These are phyloP conservation scores for Drosophila chauvacae DNA, from an alignment of 1,140 invertebrate species.

Conservation along the genomic window DNA sequence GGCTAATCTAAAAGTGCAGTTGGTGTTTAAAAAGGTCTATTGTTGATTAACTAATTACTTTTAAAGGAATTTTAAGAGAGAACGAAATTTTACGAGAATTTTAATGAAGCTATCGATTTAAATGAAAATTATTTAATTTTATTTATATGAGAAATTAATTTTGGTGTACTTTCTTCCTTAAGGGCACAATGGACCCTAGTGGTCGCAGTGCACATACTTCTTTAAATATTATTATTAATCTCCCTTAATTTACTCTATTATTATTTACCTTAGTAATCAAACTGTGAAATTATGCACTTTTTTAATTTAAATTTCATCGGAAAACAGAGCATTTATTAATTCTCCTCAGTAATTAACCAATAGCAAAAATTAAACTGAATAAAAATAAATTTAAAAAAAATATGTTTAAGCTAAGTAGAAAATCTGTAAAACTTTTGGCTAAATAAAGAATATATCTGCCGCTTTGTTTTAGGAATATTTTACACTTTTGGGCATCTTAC, in stretches of 20 bases:
- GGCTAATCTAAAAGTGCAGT: constrained; percentile 13
- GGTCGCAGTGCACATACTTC: too few species aligned
- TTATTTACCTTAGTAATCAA: neutral
- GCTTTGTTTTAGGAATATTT: neutral
- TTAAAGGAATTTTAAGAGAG: neutral
- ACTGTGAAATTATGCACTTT: neutral
- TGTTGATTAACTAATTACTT: neutral
- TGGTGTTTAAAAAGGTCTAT: neutral
- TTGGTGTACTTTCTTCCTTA: too few species aligned
- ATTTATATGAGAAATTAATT: too few species aligned
- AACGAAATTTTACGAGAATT: neutral
- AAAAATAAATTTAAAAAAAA: neutral
- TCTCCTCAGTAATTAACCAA: neutral
- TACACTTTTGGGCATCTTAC: neutral
- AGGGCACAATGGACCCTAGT: too few species aligned
- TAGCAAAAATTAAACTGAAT: neutral
- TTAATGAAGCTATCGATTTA: neutral
- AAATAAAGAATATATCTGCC: too few species aligned
- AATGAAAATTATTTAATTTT: neutral
- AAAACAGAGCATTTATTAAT: neutral
- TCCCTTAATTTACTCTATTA: neutral
- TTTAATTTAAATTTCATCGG: neutral
- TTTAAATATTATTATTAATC: neutral
- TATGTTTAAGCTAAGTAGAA: neutral
- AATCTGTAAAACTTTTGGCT: too few species aligned